Evolutionary conservation across 2,888 invertebrate genomes (phyloP).

Genomic region (Megalurothrips usitatus): DNA sequence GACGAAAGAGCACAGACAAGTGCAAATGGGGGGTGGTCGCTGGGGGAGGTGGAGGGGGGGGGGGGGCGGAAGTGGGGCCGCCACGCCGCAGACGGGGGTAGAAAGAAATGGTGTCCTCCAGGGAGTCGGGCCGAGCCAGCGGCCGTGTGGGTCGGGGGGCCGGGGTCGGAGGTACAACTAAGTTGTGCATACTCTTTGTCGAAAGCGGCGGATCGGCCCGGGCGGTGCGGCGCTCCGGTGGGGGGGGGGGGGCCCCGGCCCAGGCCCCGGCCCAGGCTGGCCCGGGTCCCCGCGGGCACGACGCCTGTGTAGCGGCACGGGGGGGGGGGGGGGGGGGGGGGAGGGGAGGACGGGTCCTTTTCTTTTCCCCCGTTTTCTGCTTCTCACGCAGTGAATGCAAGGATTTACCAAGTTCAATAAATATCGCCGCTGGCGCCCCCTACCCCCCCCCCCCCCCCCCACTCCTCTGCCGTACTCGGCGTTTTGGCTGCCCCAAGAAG

Average conservation of each 20-base stretch:
- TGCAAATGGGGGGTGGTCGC: neutral
- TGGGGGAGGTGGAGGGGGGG: neutral
- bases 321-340: neutral
- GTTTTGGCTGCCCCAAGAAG: too few species aligned
- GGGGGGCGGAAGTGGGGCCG: neutral
- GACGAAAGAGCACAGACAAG: neutral
- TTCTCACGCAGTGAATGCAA: constrained; percentile 12
- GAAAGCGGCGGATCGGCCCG: neutral
- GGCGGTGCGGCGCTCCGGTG: neutral
- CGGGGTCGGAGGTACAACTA: constrained; percentile 2
- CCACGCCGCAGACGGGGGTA: neutral
- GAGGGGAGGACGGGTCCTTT: neutral
- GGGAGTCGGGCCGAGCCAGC: neutral
- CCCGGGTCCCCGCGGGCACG: too few species aligned
- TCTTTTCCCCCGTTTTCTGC: neutral
- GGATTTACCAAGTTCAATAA: constrained; percentile 26
- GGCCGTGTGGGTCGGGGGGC: neutral
- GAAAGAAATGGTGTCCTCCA: neutral
- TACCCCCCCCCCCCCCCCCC: too few species aligned
- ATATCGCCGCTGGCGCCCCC: neutral
- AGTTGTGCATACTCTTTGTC: constrained; percentile 10
- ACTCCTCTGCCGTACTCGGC: too few species aligned
- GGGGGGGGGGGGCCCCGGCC: too few species aligned
- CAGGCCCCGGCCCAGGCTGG: too few species aligned
- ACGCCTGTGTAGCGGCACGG: neutral